A percentile compares a stretch with the other conserved stretches of the same genome.
Evolutionary conservation across 2,797 vertebrate genomes (phyloP).

Genomic region (Poecilia wingei): DNA sequence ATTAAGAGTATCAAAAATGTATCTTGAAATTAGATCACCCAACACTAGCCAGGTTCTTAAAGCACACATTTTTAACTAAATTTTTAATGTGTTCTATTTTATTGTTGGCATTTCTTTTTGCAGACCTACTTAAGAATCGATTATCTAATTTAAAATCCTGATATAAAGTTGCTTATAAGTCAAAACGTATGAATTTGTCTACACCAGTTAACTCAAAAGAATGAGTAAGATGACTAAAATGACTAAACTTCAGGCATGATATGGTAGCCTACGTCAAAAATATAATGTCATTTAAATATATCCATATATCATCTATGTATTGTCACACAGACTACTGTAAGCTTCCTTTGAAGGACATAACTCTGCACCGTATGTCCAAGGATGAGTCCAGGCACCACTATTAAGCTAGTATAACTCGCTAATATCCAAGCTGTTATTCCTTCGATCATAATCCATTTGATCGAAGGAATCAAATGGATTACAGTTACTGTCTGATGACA

Average conservation of each 20-base stretch:
- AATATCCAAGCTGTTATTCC: not conserved
- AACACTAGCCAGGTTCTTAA: not conserved
- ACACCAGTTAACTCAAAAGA: not conserved
- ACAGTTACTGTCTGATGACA: not conserved
- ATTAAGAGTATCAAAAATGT: not conserved
- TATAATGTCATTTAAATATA: not conserved
- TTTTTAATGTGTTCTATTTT: not conserved
- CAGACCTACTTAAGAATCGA: not conserved
- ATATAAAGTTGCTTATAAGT: not conserved
- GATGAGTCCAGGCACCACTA: not conserved
- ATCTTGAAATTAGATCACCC: not conserved
- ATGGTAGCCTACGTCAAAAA: not conserved
- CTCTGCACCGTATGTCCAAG: not conserved
- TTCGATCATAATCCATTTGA: not conserved
- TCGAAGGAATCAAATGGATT: too few relatives aligned
- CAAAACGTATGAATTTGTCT: not conserved
- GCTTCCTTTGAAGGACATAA: not conserved
- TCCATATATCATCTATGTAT: not conserved
- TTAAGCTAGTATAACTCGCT: not conserved
- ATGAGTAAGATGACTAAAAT: not conserved
- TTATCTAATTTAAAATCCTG: not conserved
- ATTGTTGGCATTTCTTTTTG: not conserved
- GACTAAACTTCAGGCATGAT: not conserved
- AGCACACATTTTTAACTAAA: not conserved
- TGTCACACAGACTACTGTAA: not conserved